phyloP scores from a whole-genome alignment of 1,140 invertebrate species.

The Geopemphigus sp. region DNA sequence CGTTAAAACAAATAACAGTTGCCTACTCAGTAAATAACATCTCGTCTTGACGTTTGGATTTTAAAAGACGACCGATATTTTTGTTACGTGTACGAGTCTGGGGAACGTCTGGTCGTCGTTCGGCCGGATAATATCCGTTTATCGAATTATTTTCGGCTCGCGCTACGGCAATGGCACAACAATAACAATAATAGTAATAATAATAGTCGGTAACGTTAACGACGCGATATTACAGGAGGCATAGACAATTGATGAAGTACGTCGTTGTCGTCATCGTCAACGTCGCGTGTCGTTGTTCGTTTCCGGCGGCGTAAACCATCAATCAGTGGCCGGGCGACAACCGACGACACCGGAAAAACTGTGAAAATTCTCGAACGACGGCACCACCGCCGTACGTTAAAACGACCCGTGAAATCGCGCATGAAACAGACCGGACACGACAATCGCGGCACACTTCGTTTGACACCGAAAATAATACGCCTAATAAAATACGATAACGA shows the following conservation, averaged over 20 bases:
- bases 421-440: slow-evolving; percentile 31
- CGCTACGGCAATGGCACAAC: background rate
- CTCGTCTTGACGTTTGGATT: no score
- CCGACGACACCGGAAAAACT: background rate
- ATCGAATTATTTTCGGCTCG: slow-evolving; percentile 25
- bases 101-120: no score
- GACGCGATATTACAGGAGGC: no score
- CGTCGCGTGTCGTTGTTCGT: no score
- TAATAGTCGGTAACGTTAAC: no score
- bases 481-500: background rate
- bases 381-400: slow-evolving; percentile 3
- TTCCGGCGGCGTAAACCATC: slow-evolving; percentile 11
- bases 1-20: no score
- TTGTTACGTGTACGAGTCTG: no score
- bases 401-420: slow-evolving; percentile 30
- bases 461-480: slow-evolving; percentile 18
- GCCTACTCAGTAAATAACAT: no score
- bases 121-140: slow-evolving; percentile 21
- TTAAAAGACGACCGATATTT: no score
- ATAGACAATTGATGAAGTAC: no score
- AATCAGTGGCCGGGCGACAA: background rate
- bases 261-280: no score
- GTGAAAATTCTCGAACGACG: background rate
- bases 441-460: slow-evolving; percentile 24
- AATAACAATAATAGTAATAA: background rate